phyloP scores from a whole-genome alignment of 2,113 vertebrate genomes.

The Sebastes fasciatus region DNA sequence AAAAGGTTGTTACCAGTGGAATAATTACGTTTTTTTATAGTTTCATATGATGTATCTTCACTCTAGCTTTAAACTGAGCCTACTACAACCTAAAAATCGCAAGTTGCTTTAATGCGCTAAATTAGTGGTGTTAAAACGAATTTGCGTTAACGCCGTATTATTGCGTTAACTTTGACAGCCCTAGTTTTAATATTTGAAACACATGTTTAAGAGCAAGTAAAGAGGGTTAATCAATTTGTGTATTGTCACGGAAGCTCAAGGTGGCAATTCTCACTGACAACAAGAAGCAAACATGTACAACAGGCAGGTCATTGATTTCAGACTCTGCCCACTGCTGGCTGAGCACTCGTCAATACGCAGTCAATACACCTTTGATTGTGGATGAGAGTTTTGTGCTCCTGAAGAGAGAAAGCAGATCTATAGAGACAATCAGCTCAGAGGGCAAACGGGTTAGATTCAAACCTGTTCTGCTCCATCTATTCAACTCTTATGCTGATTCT shows the following conservation, averaged over 20 bases:
- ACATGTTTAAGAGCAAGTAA: neutral
- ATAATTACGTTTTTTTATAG: too few relatives aligned
- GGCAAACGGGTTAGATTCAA: slow-evolving; percentile 65
- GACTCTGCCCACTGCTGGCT: slow-evolving; percentile 73
- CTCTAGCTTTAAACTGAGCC: too few relatives aligned
- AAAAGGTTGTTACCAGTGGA: too few relatives aligned
- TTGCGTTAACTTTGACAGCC: too few relatives aligned
- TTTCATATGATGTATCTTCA: too few relatives aligned
- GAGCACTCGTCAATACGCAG: slow-evolving; percentile 77
- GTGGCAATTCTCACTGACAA: slow-evolving; percentile 61
- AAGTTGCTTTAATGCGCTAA: too few relatives aligned
- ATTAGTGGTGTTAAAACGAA: too few relatives aligned
- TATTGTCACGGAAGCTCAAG: slow-evolving; percentile 57
- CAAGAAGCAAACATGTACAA: slow-evolving; percentile 63
- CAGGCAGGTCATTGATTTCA: slow-evolving; percentile 80
- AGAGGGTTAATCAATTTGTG: slow-evolving; percentile 12
- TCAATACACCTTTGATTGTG: slow-evolving; percentile 84
- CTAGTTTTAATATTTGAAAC: neutral
- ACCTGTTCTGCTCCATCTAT: slow-evolving; percentile 52
- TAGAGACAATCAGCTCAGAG: slow-evolving; percentile 79
- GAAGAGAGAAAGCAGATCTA: slow-evolving; percentile 78
- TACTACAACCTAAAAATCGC: too few relatives aligned
- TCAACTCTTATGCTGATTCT: slow-evolving; percentile 72
- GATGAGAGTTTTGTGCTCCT: slow-evolving; percentile 79
- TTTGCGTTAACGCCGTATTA: too few relatives aligned